Base-by-base conservation (phyloP, 2,888 invertebrate genomes). In the Dynastes hyllus region DNA sequence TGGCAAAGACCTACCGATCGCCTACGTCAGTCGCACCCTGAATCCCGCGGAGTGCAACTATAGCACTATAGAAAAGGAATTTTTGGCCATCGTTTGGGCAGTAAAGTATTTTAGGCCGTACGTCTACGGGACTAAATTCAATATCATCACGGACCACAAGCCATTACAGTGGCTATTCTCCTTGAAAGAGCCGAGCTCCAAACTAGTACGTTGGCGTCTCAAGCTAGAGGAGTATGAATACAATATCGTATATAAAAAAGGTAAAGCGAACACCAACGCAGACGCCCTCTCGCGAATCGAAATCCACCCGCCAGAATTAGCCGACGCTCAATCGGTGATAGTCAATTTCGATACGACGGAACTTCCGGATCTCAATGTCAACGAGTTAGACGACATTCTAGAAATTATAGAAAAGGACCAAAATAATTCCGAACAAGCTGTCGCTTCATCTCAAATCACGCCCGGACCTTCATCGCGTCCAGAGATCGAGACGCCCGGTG, bases 31-130 rank as follows among this genome's bases (percentile, higher is more conserved):
- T 11, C 66, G 76, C 13, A 71, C 79, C 16, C 66, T 80, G n/a
- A 81, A 80, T 32, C 58, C 53, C 11, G 65, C 78, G 11, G 80
- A 81, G 80, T 37, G 16, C 5, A 80, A 80, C 63, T 75, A 76
- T 32, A 58, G 55, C 32, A 79, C 80, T 13, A 80, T 79, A 73
- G 80, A 80, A 45, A 79, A 80, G 51, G 73, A 80, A 73, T 45
- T 22, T 22, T 22, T 22, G 22, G 22, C 22, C 22, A 53, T 53
- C 53, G 11, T 53, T 53, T 53, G 5, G 5, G 53, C 11, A 9
- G 53, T 53, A 53, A 53, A 53, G 9, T 2, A 4, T 53, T 53
- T 53, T 53, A 53, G 53, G 9, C 9, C 2, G 1, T 65, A 29
- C 13, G 29, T 65, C 8, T 65, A 29, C 13, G 27, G 61, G 2